A percentile compares a stretch with the other conserved stretches of the same genome.
These are phyloP conservation scores for Onychostoma macrolepis DNA, from an alignment of 2,113 vertebrate species.

Conservation along the genomic window DNA sequence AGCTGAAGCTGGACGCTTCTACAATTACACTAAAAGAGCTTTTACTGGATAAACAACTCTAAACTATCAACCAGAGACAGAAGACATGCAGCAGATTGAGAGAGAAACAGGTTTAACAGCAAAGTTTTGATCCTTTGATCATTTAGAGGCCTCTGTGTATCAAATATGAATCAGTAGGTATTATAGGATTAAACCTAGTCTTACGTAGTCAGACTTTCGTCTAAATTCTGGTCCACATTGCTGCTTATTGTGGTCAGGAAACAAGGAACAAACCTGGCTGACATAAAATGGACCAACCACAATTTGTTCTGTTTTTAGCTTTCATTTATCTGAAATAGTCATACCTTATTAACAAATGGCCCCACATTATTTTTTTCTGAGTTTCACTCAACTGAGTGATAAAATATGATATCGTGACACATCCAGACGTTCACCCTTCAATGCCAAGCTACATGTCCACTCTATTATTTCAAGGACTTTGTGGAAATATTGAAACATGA, in stretches of 20 bases:
- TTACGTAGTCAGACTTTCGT: too few relatives aligned
- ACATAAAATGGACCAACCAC: not conserved
- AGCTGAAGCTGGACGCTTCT: not conserved
- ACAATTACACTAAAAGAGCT: not conserved
- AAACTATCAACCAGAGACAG: not conserved
- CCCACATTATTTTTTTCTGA: not conserved
- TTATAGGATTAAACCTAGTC: too few relatives aligned
- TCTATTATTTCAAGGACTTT: slow-evolving; percentile 2
- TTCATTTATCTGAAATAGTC: not conserved
- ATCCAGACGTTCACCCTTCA: not conserved
- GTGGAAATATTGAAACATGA: slow-evolving; percentile 13
- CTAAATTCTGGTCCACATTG: not conserved
- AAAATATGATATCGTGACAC: not conserved
- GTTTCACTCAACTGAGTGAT: not conserved
- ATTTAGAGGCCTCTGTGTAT: not conserved
- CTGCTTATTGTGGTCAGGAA: not conserved
- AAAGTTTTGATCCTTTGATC: not conserved
- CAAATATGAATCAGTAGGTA: too few relatives aligned
- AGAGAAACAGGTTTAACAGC: too few relatives aligned
- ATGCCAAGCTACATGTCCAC: not conserved
- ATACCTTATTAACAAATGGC: not conserved
- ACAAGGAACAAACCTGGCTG: not conserved
- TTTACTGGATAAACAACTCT: not conserved
- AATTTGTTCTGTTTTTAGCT: not conserved
- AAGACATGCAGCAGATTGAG: not conserved